Percentiles rank a stretch among this genome's conserved stretches.
Evolutionary conservation across 2,113 vertebrate genomes (phyloP).

Genomic region (Campylomormyrus tamandua): DNA sequence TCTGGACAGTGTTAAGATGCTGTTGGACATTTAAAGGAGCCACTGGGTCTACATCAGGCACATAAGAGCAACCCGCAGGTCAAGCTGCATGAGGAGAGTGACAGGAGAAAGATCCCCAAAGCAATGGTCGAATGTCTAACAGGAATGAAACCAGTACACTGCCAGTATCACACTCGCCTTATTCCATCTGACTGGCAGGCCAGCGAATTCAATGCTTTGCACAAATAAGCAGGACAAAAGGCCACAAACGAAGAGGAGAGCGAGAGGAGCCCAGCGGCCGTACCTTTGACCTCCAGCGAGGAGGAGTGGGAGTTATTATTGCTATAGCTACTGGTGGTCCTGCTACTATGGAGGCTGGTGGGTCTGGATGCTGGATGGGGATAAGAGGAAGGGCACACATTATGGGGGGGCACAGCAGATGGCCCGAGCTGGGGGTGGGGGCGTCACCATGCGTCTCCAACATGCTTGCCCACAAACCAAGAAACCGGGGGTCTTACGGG

Average conservation of each 20-base stretch:
- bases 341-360: slow-evolving; percentile 93
- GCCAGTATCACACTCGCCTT: not conserved
- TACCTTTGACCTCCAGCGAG: slow-evolving; percentile 89
- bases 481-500: slow-evolving; percentile 39
- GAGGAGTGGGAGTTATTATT: slow-evolving; percentile 83
- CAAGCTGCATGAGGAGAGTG: not conserved
- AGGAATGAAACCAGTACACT: not conserved
- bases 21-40: not conserved
- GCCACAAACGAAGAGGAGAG: not conserved
- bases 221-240: not conserved
- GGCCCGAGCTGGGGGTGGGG: slow-evolving; percentile 30
- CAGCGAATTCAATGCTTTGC: not conserved
- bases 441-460: not conserved
- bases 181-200: not conserved
- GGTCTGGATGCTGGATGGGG: slow-evolving; percentile 82
- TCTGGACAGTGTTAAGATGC: not conserved
- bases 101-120: not conserved
- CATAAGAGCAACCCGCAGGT: not conserved
- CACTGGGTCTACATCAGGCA: not conserved
- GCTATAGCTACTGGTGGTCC: slow-evolving; percentile 91
- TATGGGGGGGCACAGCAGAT: slow-evolving; percentile 43
- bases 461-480: slow-evolving; percentile 45
- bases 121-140: not conserved
- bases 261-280: slow-evolving; percentile 48
- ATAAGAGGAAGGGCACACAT: slow-evolving; percentile 61